Evolutionary conservation across 2,888 invertebrate species (phyloP).

Genomic region (Drosophila nr. perissopoda): DNA sequence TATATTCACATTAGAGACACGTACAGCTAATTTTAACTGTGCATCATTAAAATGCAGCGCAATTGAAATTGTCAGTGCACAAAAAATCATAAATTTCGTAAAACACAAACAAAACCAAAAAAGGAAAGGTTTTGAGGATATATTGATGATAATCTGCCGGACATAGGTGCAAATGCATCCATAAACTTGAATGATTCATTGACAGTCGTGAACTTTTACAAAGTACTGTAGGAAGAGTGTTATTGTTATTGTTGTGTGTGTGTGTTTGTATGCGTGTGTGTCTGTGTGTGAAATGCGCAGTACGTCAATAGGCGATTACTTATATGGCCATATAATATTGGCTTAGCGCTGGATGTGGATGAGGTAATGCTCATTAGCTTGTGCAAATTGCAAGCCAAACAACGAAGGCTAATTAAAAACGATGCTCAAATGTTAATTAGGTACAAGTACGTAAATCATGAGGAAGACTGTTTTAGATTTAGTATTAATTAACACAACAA

Average conservation of each 20-base stretch:
- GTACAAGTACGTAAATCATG: constrained; percentile 4
- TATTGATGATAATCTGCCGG: constrained; percentile 63
- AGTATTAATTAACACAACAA: neutral
- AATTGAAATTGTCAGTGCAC: constrained; percentile 36
- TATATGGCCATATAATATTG: constrained; percentile 42
- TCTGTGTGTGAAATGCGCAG: constrained; percentile 62
- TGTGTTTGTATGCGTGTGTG: constrained; percentile 6
- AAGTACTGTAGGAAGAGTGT: constrained; percentile 56
- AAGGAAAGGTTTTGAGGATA: constrained; percentile 39
- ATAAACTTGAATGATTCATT: constrained; percentile 65
- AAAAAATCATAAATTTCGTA: constrained; percentile 37
- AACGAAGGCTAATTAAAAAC: constrained; percentile 40
- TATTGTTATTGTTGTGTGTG: constrained; percentile 29
- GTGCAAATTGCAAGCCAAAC: constrained; percentile 30
- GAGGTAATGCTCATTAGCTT: constrained; percentile 66
- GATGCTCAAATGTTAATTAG: constrained; percentile 19
- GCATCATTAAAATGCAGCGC: constrained; percentile 19
- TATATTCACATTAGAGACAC: constrained; percentile 38
- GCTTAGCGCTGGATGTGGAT: constrained; percentile 48
- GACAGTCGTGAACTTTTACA: constrained; percentile 48
- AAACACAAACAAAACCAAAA: neutral
- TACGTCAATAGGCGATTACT: constrained; percentile 22
- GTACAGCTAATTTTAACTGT: constrained; percentile 6
- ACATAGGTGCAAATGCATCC: constrained; percentile 48
- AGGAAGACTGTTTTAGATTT: constrained; percentile 14